phyloP scores from a whole-genome alignment of 2,888 invertebrate species.

The Agrochola macilenta region DNA sequence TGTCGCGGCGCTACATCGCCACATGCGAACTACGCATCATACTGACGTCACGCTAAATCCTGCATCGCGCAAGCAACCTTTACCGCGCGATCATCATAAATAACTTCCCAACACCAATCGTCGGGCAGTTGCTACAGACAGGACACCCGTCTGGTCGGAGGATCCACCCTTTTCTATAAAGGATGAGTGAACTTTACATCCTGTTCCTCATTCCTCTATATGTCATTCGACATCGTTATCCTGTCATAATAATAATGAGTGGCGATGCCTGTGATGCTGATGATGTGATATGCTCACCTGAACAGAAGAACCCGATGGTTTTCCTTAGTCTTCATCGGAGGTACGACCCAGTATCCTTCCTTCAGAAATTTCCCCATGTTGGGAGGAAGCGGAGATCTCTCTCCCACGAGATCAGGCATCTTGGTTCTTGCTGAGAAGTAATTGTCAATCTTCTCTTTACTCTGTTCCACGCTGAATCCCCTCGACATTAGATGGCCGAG shows the following conservation, averaged over 20 bases:
- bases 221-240: not conserved
- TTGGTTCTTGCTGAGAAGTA: conserved; percentile 65
- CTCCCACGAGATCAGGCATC: conserved; percentile 67
- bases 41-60: too few relatives aligned
- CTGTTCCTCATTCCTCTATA: too few relatives aligned
- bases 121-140: too few relatives aligned
- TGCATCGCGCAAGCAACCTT: too few relatives aligned
- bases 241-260: not conserved
- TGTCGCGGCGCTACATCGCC: too few relatives aligned
- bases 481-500: conserved; percentile 66
- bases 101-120: too few relatives aligned
- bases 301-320: conserved; percentile 55
- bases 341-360: conserved; percentile 53
- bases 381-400: conserved; percentile 30
- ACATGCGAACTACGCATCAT: too few relatives aligned
- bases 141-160: too few relatives aligned
- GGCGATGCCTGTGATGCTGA: not conserved
- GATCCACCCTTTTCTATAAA: too few relatives aligned
- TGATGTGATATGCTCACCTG: conserved; percentile 39
- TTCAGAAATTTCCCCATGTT: conserved; percentile 44
- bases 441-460: conserved; percentile 71
- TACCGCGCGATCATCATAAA: too few relatives aligned
- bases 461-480: conserved; percentile 69
- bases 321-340: conserved; percentile 59
- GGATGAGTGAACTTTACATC: too few relatives aligned